phyloP scores from a whole-genome alignment of 2,888 invertebrate genomes.

The Hipparchia semele region DNA sequence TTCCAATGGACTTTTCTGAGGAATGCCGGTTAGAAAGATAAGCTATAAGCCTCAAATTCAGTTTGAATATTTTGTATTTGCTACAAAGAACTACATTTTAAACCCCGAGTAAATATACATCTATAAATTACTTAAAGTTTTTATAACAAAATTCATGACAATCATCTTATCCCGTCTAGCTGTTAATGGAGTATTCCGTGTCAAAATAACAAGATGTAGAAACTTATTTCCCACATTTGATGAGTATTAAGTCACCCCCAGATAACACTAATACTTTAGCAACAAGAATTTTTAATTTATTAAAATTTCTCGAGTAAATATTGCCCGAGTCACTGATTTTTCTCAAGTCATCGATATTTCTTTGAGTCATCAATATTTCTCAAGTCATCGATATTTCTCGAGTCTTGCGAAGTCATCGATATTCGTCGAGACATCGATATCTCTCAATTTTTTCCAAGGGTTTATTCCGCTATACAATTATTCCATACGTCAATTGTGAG shows the following conservation, averaged over 20 bases:
- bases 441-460: neutral
- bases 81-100: no score
- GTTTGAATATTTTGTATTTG: no score
- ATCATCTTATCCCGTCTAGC: no score
- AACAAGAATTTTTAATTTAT: neutral
- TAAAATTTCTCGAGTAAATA: neutral
- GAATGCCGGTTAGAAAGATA: no score
- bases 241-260: neutral
- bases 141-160: no score
- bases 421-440: neutral
- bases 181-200: neutral
- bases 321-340: neutral
- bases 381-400: neutral
- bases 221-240: neutral
- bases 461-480: neutral
- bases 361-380: neutral
- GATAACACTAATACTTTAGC: neutral
- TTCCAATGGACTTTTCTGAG: no score
- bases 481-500: constrained; percentile 89
- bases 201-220: neutral
- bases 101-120: no score
- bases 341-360: constrained; percentile 3
- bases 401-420: no score
- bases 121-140: no score
- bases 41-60: no score